phyloP scores from a whole-genome alignment of 2,113 vertebrate species.

The Eulemur rufifrons region DNA sequence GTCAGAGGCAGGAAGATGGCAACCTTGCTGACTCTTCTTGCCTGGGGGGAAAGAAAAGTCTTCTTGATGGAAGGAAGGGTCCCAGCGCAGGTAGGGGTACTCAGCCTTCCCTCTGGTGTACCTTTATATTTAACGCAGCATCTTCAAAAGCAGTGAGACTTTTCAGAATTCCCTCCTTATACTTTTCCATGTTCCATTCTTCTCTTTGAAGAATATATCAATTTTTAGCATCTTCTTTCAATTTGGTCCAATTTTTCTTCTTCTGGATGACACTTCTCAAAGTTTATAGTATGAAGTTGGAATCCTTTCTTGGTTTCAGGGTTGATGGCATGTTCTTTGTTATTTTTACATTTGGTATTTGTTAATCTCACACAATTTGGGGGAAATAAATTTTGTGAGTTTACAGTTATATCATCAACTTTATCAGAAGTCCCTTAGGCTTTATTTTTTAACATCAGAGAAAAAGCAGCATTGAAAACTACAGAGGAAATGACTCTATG shows the following conservation, averaged over 20 bases:
- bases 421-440: background rate
- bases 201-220: slow-evolving; percentile 7
- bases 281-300: background rate
- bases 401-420: background rate
- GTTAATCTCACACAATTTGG: background rate
- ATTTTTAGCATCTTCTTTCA: background rate
- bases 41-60: background rate
- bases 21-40: background rate
- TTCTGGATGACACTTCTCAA: slow-evolving; percentile 17
- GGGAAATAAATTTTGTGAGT: background rate
- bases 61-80: background rate
- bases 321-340: background rate
- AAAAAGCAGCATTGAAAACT: background rate
- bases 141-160: background rate
- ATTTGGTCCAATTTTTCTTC: slow-evolving; percentile 6
- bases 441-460: slow-evolving; percentile 19
- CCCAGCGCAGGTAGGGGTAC: background rate
- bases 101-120: background rate
- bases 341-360: slow-evolving; percentile 16
- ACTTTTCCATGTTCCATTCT: background rate
- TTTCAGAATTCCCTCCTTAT: background rate
- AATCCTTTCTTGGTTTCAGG: background rate
- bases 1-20: background rate
- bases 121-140: background rate
- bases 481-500: background rate